Evolutionary conservation across 1,140 invertebrate species (phyloP).

Genomic region (Pseudomyrmex concolor): DNA sequence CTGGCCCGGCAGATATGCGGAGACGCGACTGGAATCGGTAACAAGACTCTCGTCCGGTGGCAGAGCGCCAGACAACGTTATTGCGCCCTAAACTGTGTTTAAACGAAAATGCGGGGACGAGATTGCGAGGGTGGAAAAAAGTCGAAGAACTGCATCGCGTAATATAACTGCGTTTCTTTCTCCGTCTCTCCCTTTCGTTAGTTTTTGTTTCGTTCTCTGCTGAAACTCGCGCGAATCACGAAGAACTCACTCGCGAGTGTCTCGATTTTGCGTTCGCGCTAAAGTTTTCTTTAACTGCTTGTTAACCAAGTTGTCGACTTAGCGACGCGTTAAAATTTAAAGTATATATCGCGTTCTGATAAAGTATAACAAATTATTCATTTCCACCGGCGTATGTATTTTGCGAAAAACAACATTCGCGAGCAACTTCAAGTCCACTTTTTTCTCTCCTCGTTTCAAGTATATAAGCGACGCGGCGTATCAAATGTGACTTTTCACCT

Average conservation of each 20-base stretch:
- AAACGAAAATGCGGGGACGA: slow-evolving; percentile 34
- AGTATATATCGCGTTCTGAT: too few relatives aligned
- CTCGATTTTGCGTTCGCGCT: not conserved
- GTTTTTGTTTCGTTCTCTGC: not conserved
- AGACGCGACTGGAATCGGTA: slow-evolving; percentile 67
- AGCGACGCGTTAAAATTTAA: not conserved
- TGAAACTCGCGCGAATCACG: not conserved
- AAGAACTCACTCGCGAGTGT: not conserved
- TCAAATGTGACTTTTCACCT: slow-evolving; percentile 35
- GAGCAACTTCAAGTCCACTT: too few relatives aligned
- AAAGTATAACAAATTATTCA: too few relatives aligned
- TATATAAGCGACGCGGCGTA: not conserved
- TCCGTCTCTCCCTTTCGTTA: not conserved
- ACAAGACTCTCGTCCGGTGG: slow-evolving; percentile 61
- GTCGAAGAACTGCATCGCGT: not conserved
- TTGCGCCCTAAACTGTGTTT: slow-evolving; percentile 53
- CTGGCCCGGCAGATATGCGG: slow-evolving; percentile 46
- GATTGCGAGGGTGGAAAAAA: slow-evolving; percentile 28
- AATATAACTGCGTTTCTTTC: slow-evolving; percentile 12
- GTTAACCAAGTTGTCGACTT: too few relatives aligned
- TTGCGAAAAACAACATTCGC: too few relatives aligned
- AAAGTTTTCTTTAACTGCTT: not conserved
- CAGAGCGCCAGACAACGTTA: slow-evolving; percentile 63
- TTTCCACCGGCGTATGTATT: too few relatives aligned
- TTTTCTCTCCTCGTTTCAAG: not conserved